phyloP scores from a whole-genome alignment of 2,888 invertebrate genomes.

The Agrotis clavis region DNA sequence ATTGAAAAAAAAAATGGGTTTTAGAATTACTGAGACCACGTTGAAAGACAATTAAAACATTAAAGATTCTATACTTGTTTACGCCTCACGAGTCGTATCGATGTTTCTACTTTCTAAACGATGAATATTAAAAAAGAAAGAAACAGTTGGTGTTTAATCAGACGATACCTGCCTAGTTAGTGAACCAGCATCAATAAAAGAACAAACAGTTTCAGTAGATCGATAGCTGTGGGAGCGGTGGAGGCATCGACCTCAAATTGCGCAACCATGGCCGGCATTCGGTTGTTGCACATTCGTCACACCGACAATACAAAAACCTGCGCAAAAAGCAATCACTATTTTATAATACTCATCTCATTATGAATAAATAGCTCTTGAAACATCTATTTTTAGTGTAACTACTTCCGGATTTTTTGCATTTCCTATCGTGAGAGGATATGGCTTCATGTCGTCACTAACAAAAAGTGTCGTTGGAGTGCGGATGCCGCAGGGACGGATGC shows the following conservation, averaged over 20 bases:
- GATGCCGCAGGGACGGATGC: conserved; percentile 72
- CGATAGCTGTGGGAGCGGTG: conserved; percentile 71
- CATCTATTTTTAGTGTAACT: conserved; percentile 31
- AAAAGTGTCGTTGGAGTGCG: conserved; percentile 55
- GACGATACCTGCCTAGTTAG: conserved; percentile 45
- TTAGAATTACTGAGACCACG: conserved; percentile 11
- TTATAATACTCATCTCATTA: conserved; percentile 63
- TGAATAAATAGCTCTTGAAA: conserved; percentile 27
- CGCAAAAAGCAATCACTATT: conserved; percentile 59
- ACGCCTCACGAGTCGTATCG: conserved; percentile 20
- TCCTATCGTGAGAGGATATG: conserved; percentile 56
- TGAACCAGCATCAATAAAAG: conserved; percentile 66
- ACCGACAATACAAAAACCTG: conserved; percentile 57
- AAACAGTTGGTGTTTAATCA: conserved; percentile 38
- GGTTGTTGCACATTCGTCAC: conserved; percentile 72
- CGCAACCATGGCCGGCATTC: conserved; percentile 75
- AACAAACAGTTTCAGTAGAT: conserved; percentile 74
- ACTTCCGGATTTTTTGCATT: conserved; percentile 60
- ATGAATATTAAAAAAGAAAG: conserved; percentile 49
- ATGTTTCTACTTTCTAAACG: conserved; percentile 56
- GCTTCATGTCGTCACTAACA: conserved; percentile 45
- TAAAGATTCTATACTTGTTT: conserved; percentile 19
- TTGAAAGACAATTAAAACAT: conserved; percentile 22
- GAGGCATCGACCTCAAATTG: conserved; percentile 84
- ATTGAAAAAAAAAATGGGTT: conserved; percentile 25